phyloP scores from a whole-genome alignment of 2,888 invertebrate species.

The Bursaphelenchus okinawaensis region DNA sequence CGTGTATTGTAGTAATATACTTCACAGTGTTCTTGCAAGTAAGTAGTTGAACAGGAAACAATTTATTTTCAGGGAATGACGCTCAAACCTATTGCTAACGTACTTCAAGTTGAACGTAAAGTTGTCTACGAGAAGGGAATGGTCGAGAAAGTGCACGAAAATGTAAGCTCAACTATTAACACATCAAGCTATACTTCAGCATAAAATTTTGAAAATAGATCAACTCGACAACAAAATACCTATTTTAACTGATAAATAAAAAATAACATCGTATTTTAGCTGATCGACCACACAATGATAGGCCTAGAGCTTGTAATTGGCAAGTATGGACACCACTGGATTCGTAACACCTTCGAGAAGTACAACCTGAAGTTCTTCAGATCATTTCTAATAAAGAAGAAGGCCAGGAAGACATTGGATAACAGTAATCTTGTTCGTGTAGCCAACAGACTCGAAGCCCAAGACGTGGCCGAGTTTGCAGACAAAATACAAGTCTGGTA shows the following conservation, averaged over 20 bases:
- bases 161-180: constrained; percentile 17
- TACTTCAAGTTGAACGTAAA: constrained; percentile 85
- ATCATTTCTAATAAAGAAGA: constrained; percentile 28
- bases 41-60: constrained; percentile 5
- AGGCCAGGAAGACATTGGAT: constrained; percentile 39
- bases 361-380: constrained; percentile 14
- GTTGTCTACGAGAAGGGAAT: constrained; percentile 84
- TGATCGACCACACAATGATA: constrained; percentile 49
- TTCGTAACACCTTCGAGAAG: constrained; percentile 42
- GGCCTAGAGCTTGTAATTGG: constrained; percentile 54
- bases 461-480: constrained; percentile 12
- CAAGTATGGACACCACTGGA: constrained; percentile 53
- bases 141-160: constrained; percentile 77
- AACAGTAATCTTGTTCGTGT: constrained; percentile 44
- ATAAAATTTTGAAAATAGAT: too few species aligned
- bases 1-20: constrained; percentile 92
- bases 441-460: constrained; percentile 12
- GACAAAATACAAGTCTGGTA: constrained; percentile 17
- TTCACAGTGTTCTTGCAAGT: constrained; percentile 96
- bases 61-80: constrained; percentile 74
- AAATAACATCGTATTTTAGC: background rate
- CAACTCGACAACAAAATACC: background rate
- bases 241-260: background rate
- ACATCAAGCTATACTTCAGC: too few species aligned
- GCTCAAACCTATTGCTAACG: constrained; percentile 91